phyloP scores from a whole-genome alignment of 2,888 invertebrate species.

The Dyspetes luteomarginatus region DNA sequence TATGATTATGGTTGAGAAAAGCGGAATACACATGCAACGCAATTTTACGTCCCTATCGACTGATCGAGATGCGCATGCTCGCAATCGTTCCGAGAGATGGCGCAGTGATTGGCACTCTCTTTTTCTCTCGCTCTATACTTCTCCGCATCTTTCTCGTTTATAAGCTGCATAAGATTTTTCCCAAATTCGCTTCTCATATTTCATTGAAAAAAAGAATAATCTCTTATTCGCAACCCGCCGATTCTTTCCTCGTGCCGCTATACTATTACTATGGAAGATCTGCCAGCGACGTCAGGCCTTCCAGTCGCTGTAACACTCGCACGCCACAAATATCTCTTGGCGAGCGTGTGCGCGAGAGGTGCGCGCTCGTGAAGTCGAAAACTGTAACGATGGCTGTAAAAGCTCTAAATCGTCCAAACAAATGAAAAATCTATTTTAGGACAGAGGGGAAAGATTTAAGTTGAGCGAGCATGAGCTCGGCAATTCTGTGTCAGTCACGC shows the following conservation, averaged over 20 bases:
- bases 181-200: no score
- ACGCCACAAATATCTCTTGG: not conserved
- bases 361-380: no score
- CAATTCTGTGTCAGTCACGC: constrained; percentile 19
- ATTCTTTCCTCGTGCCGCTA: no score
- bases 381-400: constrained; percentile 27
- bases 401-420: constrained; percentile 56
- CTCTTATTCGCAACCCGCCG: no score
- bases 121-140: not conserved
- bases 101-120: constrained; percentile 32
- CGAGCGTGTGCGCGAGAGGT: not conserved
- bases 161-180: not conserved
- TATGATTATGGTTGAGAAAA: not conserved
- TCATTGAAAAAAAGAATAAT: no score
- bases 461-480: not conserved
- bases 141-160: not conserved
- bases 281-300: not conserved
- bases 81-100: not conserved
- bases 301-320: not conserved
- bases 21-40: not conserved
- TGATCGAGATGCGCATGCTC: constrained; percentile 60
- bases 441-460: constrained; percentile 2
- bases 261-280: no score
- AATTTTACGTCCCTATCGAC: constrained; percentile 61
- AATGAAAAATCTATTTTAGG: constrained; percentile 60